Conservation (phyloP, 2,113 vertebrate genomes). For the Mustela nigripes region DNA sequence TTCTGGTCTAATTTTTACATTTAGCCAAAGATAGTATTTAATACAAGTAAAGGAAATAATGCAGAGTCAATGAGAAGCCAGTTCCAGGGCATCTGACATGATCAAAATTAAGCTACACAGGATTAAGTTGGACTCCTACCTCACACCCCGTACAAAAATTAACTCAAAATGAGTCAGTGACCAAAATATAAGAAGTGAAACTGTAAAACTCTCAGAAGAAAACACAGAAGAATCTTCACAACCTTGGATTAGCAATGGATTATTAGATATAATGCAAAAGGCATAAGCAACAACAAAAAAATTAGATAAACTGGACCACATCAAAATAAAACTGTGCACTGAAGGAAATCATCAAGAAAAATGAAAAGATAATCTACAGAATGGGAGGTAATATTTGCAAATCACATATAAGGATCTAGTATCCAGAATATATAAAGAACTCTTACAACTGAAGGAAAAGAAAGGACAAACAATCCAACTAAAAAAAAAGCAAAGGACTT, state of each 20-base stretch:
- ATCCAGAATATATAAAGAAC: slow-evolving; percentile 21
- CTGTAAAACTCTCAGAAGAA: slow-evolving; percentile 1
- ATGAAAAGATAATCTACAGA: not conserved
- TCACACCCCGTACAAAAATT: slow-evolving; percentile 6
- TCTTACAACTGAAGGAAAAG: not conserved
- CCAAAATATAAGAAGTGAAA: slow-evolving; percentile 39
- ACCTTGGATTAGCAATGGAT: not conserved
- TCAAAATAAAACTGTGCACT: not conserved
- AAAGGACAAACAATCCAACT: not conserved
- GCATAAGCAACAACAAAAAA: not conserved
- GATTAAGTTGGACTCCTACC: not conserved
- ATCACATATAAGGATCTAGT: not conserved
- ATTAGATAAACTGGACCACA: not conserved
- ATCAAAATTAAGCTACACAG: slow-evolving; percentile 38
- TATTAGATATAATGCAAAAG: not conserved
- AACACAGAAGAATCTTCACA: not conserved
- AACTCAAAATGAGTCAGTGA: slow-evolving; percentile 19
- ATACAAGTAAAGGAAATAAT: not conserved
- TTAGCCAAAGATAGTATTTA: not conserved
- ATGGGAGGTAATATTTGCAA: not conserved
- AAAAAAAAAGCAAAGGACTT: not conserved
- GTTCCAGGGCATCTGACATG: not conserved
- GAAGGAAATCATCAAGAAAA: slow-evolving; percentile 14
- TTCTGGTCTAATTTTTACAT: slow-evolving; percentile 39
- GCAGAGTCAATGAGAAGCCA: slow-evolving; percentile 17